These are phyloP conservation scores for Ptyas mucosa DNA, from an alignment of 2,113 vertebrate genomes.

Conservation along the genomic window DNA sequence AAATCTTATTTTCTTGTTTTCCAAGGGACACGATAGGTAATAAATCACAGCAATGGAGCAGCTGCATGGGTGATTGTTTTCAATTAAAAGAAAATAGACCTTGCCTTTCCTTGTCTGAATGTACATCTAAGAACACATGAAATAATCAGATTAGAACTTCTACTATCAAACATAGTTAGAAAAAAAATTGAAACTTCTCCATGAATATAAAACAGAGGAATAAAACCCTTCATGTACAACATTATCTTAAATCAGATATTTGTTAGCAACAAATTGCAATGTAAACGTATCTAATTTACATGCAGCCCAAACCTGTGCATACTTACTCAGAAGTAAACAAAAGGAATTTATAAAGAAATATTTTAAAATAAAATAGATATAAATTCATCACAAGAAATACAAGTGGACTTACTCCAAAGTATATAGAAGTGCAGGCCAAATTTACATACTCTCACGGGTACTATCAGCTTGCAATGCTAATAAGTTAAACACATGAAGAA, in stretches of 20 bases:
- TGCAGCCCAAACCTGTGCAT: neutral
- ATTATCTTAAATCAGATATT: neutral
- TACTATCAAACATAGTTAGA: neutral
- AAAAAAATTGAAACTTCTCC: neutral
- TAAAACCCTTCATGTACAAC: slow-evolving; percentile 6
- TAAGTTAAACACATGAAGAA: neutral
- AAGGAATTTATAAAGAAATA: neutral
- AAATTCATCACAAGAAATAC: neutral
- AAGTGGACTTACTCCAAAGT: neutral
- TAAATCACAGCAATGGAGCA: slow-evolving; percentile 58
- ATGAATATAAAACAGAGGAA: slow-evolving; percentile 38
- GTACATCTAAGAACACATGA: slow-evolving; percentile 41
- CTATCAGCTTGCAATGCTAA: slow-evolving; percentile 5
- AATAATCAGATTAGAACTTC: slow-evolving; percentile 30
- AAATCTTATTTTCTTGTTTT: slow-evolving; percentile 32
- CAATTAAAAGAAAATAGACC: slow-evolving; percentile 44
- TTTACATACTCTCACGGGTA: neutral
- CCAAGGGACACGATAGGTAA: slow-evolving; percentile 43
- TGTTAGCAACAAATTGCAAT: slow-evolving; percentile 1
- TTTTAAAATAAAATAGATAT: neutral
- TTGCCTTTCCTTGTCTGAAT: slow-evolving; percentile 44
- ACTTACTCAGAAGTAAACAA: neutral
- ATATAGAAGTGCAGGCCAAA: neutral
- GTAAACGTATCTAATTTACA: neutral
- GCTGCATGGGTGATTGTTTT: slow-evolving; percentile 42